Conservation (phyloP, 2,888 invertebrate genomes). For the Blomia tropicalis region DNA sequence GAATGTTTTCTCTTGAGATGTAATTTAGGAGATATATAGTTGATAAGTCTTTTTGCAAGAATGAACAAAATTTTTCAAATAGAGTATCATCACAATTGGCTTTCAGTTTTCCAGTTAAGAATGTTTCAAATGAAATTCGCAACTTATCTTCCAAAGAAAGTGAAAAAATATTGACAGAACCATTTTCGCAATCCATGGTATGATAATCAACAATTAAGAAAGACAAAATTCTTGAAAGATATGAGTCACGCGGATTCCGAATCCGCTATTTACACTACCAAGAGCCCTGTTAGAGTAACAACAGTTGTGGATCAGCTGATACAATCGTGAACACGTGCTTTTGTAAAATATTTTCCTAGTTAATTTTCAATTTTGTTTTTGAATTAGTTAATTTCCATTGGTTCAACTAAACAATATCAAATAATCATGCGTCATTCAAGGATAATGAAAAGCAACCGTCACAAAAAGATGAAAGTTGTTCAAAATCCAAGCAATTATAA, state of each 20-base stretch:
- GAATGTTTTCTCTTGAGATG: background rate
- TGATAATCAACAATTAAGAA: too few species aligned
- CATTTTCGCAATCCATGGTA: too few species aligned
- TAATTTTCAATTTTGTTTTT: constrained; percentile 37
- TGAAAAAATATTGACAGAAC: background rate
- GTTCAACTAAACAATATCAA: too few species aligned
- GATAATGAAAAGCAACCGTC: constrained; percentile 12
- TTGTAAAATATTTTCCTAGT: background rate
- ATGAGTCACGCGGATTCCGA: background rate
- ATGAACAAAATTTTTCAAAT: constrained; percentile 11
- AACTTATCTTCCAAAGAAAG: background rate
- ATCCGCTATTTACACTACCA: background rate
- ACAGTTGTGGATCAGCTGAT: background rate
- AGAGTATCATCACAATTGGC: constrained; percentile 9
- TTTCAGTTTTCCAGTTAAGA: background rate
- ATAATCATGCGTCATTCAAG: constrained; percentile 12
- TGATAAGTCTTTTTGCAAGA: background rate
- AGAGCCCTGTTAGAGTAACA: too few species aligned
- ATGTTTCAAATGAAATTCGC: background rate
- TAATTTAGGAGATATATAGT: background rate
- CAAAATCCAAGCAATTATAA: background rate
- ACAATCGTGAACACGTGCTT: background rate
- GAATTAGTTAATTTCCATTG: constrained; percentile 33
- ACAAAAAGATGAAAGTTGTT: constrained; percentile 18
- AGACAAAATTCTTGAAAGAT: too few species aligned